Base-by-base conservation (phyloP, 2,797 vertebrate species). In the Pipistrellus pygmaeus region DNA sequence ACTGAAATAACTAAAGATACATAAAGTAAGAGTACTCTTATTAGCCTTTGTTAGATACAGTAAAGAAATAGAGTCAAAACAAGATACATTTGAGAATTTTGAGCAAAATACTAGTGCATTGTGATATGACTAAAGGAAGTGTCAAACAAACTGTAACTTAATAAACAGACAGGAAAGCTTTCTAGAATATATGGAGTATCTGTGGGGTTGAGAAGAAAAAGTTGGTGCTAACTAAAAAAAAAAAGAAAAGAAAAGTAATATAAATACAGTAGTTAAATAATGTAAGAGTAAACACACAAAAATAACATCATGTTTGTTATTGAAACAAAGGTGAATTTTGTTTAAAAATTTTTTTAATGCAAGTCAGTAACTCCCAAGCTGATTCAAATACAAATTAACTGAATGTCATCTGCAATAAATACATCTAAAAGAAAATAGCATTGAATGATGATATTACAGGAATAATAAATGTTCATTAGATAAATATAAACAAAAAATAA, bases 361-460 rank as follows among this genome's bases (percentile, higher is more conserved):
- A 32, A 88, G 17, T 90, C 30, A 32, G 21, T 68, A 32, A 78
- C 51, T 91, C 18, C 30, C 13, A 78, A 91, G 81, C 6, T 60
- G 17, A 3, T 82, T 92, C 10, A 82, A 55, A 57, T 95, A 62
- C 8, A 77, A 93, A 62, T 55, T 55, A 92, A 53, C 9, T 92
- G 51, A 91, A 76, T 68, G 5, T 1, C 46, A 15, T 62, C 87
- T 94, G 14, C 5, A 83, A 57, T 38, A n/a, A 69, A 38, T 30
- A 3, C 21, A 25, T 75, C 9, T 81, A 32, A 62, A 77, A 88
- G 20, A 11, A 77, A 85, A 60, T 60, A 3, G 0, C 10, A 18
- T 23, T 72, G 21, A 72, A 88, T 6, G 1, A 73, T 51, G 53
- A 73, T 14, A 48, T 75, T 13, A 53, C 8, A 44, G 2, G 14